A percentile compares a stretch with the other conserved stretches of the same genome.
phyloP scores from a whole-genome alignment of 2,113 vertebrate genomes.

The Pithys albifrons region DNA sequence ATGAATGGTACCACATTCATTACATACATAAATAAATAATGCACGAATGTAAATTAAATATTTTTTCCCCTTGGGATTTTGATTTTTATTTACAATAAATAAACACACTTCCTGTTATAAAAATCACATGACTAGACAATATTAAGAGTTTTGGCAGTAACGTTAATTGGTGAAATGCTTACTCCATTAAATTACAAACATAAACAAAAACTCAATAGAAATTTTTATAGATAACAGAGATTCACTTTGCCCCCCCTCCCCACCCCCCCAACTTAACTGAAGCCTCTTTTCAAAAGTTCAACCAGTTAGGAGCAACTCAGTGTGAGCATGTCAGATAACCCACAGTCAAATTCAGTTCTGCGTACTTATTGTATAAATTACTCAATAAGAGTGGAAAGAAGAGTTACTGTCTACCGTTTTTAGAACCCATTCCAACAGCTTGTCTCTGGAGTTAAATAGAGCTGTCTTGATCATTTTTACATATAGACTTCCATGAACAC shows the following conservation, averaged over 20 bases:
- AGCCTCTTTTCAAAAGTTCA: background rate
- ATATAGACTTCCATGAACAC: constrained; percentile 73
- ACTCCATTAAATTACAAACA: background rate
- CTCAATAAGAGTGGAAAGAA: constrained; percentile 52
- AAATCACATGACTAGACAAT: background rate
- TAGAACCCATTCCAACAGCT: constrained; percentile 55
- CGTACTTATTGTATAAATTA: constrained; percentile 60
- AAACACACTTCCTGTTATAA: background rate
- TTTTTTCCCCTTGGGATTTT: background rate
- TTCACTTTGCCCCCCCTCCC: background rate
- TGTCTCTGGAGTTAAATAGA: constrained; percentile 75
- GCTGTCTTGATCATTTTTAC: constrained; percentile 79
- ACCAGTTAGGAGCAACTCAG: background rate
- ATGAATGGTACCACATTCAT: background rate
- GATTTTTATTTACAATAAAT: background rate
- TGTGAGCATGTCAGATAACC: background rate
- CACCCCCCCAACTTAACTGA: background rate
- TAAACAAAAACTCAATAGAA: background rate
- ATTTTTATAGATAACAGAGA: background rate
- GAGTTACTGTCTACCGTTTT: constrained; percentile 54
- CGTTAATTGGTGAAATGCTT: background rate
- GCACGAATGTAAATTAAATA: background rate
- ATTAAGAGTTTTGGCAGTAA: background rate
- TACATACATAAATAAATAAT: background rate
- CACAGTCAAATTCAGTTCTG: constrained; percentile 26